These are phyloP conservation scores for Puma concolor DNA, from an alignment of 2,113 vertebrate species.

Conservation along the genomic window DNA sequence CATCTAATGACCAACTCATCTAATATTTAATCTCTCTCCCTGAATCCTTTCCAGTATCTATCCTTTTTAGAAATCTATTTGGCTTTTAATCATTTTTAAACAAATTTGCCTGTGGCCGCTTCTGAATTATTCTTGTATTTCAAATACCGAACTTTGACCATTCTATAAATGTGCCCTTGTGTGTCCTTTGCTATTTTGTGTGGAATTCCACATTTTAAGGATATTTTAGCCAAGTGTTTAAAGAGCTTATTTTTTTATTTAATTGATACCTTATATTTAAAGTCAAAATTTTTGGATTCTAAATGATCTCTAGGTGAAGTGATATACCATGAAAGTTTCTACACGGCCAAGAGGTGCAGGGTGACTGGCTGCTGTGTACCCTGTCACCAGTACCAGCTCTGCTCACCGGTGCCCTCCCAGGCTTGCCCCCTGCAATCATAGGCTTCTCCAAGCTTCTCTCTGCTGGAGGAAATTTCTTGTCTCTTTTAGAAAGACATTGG, in stretches of 20 bases:
- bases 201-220: not conserved
- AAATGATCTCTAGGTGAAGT: not conserved
- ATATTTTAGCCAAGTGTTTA: not conserved
- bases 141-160: not conserved
- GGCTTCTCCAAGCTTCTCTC: not conserved
- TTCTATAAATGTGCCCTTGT: not conserved
- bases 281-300: not conserved
- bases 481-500: not conserved
- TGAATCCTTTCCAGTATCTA: not conserved
- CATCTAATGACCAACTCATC: not conserved
- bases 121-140: constrained; percentile 37
- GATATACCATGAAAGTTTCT: not conserved
- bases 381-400: not conserved
- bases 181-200: not conserved
- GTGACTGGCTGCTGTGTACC: fast-evolving
- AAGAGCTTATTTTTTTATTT: not conserved
- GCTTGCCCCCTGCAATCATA: not conserved
- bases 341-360: no score
- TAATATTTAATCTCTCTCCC: not conserved
- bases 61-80: constrained; percentile 6
- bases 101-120: not conserved
- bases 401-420: not conserved
- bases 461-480: not conserved
- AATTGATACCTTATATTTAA: not conserved
- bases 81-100: constrained; percentile 31